These are phyloP conservation scores for Cynodonichthys magdalenae DNA, from an alignment of 2,797 vertebrate genomes.

Conservation along the genomic window DNA sequence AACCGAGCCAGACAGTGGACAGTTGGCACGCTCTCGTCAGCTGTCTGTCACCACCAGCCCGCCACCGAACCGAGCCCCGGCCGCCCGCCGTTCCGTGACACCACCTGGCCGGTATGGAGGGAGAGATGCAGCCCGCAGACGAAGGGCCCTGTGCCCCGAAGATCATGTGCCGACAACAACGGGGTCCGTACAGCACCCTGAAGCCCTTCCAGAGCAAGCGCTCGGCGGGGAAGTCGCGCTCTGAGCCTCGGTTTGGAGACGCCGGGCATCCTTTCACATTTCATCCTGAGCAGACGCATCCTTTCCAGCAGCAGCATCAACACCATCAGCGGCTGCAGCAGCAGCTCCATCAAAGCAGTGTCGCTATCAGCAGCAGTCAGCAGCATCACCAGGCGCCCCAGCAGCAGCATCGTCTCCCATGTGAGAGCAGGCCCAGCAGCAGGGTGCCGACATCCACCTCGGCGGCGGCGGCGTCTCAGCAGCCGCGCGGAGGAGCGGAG, in stretches of 20 bases:
- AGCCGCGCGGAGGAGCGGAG: conserved; percentile 68
- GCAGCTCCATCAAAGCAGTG: conserved; percentile 73
- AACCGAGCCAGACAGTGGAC: conserved; percentile 75
- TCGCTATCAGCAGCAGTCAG: conserved; percentile 76
- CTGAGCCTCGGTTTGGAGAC: conserved; percentile 87
- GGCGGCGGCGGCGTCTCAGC: conserved; percentile 71
- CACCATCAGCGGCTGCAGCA: conserved; percentile 58
- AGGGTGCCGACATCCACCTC: conserved; percentile 83
- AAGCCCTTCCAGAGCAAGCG: conserved; percentile 90
- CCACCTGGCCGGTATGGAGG: conserved; percentile 84
- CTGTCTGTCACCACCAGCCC: conserved; percentile 70
- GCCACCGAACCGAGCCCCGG: conserved; percentile 51
- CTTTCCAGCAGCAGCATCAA: conserved; percentile 76
- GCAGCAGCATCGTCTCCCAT: conserved; percentile 77
- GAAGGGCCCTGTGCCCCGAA: conserved; percentile 90
- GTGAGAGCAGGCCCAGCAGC: conserved; percentile 85
- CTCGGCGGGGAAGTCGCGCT: conserved; percentile 85
- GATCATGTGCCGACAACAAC: conserved; percentile 87
- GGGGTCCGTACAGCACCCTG: conserved; percentile 88
- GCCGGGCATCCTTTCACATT: conserved; percentile 79
- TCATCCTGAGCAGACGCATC: conserved; percentile 73
- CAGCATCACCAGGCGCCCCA: conserved; percentile 59
- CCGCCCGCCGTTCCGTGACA: conserved; percentile 51
- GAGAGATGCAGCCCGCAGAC: conserved; percentile 88
- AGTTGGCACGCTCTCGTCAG: conserved; percentile 57